phyloP scores from a whole-genome alignment of 2,113 vertebrate species.

The Arothron firmamentum region DNA sequence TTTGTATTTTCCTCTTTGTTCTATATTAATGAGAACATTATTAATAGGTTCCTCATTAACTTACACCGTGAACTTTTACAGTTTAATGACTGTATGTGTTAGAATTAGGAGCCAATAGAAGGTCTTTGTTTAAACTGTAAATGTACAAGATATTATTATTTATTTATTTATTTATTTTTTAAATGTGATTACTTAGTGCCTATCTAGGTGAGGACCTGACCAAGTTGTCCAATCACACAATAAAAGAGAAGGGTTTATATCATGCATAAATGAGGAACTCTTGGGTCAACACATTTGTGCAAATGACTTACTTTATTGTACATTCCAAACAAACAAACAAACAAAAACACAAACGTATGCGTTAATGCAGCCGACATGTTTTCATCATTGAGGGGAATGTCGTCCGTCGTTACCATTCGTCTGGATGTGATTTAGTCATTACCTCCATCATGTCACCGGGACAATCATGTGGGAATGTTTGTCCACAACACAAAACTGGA shows the following conservation, averaged over 20 bases:
- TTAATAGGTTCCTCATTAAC: constrained; percentile 43
- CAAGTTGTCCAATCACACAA: constrained; percentile 26
- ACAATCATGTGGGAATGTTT: no score
- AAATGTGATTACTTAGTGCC: constrained; percentile 62
- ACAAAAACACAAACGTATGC: no score
- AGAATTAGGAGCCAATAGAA: constrained; percentile 59
- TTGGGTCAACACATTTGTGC: no score
- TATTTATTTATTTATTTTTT: constrained; percentile 36
- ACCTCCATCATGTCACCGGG: no score
- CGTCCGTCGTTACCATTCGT: no score
- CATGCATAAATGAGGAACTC: no score
- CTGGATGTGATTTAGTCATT: no score
- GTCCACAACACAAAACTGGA: constrained; percentile 40
- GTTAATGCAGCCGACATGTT: no score
- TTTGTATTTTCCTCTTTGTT: constrained; percentile 14
- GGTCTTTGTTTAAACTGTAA: constrained; percentile 64
- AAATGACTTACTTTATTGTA: no score
- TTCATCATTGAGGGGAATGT: no score
- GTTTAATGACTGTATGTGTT: constrained; percentile 51
- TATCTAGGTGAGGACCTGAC: constrained; percentile 47
- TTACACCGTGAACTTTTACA: constrained; percentile 55
- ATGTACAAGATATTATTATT: constrained; percentile 62
- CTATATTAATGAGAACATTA: constrained; percentile 52
- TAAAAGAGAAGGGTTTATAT: neutral
- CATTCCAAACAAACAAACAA: no score